A percentile compares a stretch with the other conserved stretches of the same genome.
These are phyloP conservation scores for Pampusana beccarii DNA, from an alignment of 2,113 vertebrate genomes.

Conservation along the genomic window DNA sequence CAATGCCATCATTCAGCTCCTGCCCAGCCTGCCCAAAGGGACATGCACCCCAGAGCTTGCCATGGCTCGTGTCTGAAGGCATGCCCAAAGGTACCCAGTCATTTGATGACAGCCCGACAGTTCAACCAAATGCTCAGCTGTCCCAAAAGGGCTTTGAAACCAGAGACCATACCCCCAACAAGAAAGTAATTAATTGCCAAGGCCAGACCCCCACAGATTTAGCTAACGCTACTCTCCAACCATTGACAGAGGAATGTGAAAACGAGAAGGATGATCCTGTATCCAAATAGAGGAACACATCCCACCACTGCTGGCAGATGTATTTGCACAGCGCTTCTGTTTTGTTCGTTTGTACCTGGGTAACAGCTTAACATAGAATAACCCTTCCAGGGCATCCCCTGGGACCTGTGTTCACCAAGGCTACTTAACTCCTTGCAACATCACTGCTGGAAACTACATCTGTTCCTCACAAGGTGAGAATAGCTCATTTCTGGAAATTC, in stretches of 20 bases:
- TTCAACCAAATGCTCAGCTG: neutral
- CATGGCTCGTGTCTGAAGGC: neutral
- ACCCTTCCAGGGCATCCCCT: neutral
- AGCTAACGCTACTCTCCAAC: neutral
- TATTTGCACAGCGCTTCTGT: neutral
- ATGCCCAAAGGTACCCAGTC: neutral
- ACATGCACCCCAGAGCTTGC: neutral
- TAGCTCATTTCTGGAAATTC: neutral
- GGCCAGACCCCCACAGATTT: neutral
- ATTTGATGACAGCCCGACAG: neutral
- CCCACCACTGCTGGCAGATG: neutral
- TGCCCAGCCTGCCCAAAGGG: neutral
- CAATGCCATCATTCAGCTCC: neutral
- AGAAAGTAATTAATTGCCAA: neutral
- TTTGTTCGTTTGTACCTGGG: neutral
- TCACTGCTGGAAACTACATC: neutral
- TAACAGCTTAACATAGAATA: neutral
- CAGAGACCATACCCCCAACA: neutral
- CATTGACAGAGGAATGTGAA: neutral
- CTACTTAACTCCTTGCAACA: neutral
- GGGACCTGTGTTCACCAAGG: neutral
- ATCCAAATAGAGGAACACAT: neutral
- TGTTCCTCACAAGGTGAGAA: neutral
- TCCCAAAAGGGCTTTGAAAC: neutral
- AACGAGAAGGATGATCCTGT: neutral